A percentile compares a stretch with the other conserved stretches of the same genome.
Evolutionary conservation across 2,888 invertebrate species (phyloP).

Genomic region (Pandemis corylana): DNA sequence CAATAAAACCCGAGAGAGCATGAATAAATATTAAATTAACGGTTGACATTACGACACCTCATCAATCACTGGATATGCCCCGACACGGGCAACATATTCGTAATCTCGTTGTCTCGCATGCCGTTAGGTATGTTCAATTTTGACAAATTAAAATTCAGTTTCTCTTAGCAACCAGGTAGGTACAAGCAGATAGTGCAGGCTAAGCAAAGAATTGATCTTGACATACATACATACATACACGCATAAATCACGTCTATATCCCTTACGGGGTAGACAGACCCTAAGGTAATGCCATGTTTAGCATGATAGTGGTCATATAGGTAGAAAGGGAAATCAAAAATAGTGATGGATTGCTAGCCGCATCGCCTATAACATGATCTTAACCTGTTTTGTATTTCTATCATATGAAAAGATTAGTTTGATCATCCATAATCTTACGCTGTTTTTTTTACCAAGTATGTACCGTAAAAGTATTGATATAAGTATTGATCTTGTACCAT

Average conservation of each 20-base stretch:
- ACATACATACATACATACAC: too few relatives aligned
- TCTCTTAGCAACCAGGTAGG: not conserved
- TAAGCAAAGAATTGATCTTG: not conserved
- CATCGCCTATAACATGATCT: too few relatives aligned
- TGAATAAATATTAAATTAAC: slow-evolving; percentile 67
- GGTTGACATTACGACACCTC: slow-evolving; percentile 63
- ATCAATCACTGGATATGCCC: slow-evolving; percentile 66
- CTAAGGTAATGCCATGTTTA: too few relatives aligned
- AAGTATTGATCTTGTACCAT: not conserved
- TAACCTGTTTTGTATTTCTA: too few relatives aligned
- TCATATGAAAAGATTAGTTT: too few relatives aligned
- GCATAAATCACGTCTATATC: too few relatives aligned
- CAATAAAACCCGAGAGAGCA: slow-evolving; percentile 48
- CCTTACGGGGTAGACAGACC: too few relatives aligned
- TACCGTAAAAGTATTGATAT: too few relatives aligned
- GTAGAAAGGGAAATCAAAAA: too few relatives aligned
- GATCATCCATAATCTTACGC: not conserved
- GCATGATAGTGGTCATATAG: too few relatives aligned
- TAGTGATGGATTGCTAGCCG: too few relatives aligned
- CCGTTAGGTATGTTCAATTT: slow-evolving; percentile 39
- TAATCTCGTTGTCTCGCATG: slow-evolving; percentile 60
- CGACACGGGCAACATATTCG: slow-evolving; percentile 65
- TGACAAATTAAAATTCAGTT: slow-evolving; percentile 65
- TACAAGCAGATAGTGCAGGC: not conserved
- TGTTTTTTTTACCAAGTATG: too few relatives aligned